Evolutionary conservation across 2,797 vertebrate genomes (phyloP).

Genomic region (Falco columbarius): DNA sequence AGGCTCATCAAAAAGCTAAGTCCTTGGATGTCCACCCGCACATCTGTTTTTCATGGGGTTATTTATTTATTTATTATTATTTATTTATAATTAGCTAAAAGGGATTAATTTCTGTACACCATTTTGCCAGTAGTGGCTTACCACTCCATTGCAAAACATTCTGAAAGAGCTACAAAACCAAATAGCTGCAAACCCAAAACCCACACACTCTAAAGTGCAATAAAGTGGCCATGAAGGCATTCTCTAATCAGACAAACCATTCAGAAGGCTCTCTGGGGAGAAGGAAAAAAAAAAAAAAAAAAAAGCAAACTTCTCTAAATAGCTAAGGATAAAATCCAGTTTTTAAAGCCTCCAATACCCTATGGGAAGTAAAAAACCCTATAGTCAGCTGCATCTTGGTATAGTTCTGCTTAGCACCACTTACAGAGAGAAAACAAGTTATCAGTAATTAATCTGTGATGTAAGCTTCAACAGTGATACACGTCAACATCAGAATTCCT

Average conservation of each 20-base stretch:
- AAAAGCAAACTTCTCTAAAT: background rate
- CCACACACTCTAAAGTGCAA: background rate
- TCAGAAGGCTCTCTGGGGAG: background rate
- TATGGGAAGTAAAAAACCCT: background rate
- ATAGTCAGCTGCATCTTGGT: background rate
- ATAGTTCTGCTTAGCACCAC: background rate
- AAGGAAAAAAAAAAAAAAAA: background rate
- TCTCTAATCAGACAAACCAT: background rate
- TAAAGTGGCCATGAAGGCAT: background rate
- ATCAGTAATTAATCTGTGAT: background rate
- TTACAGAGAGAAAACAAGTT: background rate
- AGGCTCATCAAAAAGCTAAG: background rate
- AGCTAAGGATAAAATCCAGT: background rate
- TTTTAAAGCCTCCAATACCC: background rate
- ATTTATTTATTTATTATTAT: background rate
- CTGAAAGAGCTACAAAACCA: background rate
- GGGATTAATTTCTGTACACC: background rate
- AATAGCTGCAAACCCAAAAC: background rate
- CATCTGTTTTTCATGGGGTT: background rate
- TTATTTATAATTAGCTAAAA: background rate
- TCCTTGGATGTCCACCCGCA: background rate
- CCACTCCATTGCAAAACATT: background rate
- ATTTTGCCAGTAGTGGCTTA: background rate
- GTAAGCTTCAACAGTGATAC: background rate
- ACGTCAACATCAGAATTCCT: background rate